phyloP scores from a whole-genome alignment of 2,888 invertebrate species.

The Dromius quadrimaculatus region DNA sequence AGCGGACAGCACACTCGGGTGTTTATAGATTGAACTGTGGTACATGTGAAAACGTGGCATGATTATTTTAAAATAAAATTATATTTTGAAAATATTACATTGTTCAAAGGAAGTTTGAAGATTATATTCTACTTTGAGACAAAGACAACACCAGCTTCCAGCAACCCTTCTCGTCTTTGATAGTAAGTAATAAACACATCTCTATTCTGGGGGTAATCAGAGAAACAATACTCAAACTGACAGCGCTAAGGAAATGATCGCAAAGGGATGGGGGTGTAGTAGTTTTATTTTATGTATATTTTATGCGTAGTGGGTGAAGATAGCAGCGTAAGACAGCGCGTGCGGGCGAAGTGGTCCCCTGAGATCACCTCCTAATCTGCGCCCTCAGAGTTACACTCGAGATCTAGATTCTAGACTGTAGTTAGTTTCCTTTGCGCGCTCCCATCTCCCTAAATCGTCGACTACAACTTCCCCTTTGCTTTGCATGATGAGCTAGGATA shows the following conservation, averaged over 20 bases:
- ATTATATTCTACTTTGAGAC: no score
- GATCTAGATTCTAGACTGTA: no score
- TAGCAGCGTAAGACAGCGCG: slow-evolving; percentile 35
- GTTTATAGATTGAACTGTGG: no score
- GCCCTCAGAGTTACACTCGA: slow-evolving; percentile 9
- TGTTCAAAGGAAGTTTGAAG: no score
- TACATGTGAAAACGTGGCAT: no score
- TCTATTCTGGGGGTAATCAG: slow-evolving; percentile 7
- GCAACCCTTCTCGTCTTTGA: background rate
- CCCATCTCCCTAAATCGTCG: slow-evolving; percentile 2
- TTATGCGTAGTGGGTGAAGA: slow-evolving; percentile 28
- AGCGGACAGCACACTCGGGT: no score
- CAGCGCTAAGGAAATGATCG: no score
- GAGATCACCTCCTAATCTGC: slow-evolving; percentile 46
- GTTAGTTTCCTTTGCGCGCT: slow-evolving; percentile 10
- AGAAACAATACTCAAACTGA: background rate
- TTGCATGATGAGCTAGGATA: slow-evolving; percentile 12
- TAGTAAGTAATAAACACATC: slow-evolving; percentile 40
- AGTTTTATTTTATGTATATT: slow-evolving; percentile 50
- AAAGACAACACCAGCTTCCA: no score
- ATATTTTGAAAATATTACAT: no score
- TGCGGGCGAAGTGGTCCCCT: slow-evolving; percentile 28
- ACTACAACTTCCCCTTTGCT: background rate
- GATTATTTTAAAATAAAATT: no score
- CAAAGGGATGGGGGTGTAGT: background rate